Conservation (phyloP, 2,888 invertebrate species). For the Chironomus tentans region DNA sequence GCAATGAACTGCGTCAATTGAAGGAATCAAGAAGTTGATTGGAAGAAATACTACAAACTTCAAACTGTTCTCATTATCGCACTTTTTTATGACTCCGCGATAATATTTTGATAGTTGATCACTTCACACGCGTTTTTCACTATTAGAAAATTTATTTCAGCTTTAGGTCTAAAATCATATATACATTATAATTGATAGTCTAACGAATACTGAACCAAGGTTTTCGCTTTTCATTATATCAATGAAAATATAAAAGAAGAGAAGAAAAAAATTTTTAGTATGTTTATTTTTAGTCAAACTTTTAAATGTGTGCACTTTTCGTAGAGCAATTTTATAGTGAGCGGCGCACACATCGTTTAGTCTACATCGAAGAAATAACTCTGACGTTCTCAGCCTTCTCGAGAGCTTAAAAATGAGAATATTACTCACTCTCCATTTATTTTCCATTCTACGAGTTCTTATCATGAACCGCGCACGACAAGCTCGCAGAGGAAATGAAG, state of each 20-base stretch:
- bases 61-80: background rate
- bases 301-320: constrained; percentile 3
- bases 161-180: background rate
- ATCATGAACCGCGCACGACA: no score
- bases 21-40: background rate
- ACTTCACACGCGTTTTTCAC: background rate
- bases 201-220: constrained; percentile 21
- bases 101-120: background rate
- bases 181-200: constrained; percentile 16
- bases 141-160: background rate
- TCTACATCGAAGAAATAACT: background rate
- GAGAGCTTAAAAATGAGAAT: no score
- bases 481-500: no score
- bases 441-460: no score
- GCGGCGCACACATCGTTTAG: background rate
- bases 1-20: background rate
- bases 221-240: background rate
- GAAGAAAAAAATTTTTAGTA: constrained; percentile 10
- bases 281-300: constrained; percentile 14
- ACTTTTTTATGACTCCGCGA: background rate
- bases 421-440: no score
- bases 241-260: background rate
- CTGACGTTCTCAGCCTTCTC: no score
- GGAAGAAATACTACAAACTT: background rate
- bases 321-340: background rate